Evolutionary conservation across 2,888 invertebrate genomes (phyloP), one percentile per base, ranked within the genome.

Genomic region (Osmoderma eremita): DNA sequence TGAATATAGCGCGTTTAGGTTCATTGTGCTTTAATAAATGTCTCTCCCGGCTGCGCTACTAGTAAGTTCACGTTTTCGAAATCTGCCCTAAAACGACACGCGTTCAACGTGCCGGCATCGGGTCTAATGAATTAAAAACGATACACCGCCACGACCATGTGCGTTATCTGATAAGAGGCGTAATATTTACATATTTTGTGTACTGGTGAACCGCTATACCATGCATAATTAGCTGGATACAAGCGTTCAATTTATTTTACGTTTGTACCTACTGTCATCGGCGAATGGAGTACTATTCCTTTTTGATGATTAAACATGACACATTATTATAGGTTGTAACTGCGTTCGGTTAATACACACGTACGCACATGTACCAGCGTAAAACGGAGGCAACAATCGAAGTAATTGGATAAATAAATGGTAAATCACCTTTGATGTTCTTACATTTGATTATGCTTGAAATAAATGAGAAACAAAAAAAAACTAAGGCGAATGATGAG

Each of bases 171-270:
- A 58, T 58, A 58, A 58, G 15, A 58, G 24, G 58, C 24, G 45
- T 58, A 58, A 45, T 58, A 58, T 58, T 58, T 58, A 58, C 58
- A 58, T 58, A 58, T 42, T 42, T 24, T 45, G 58, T 58, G 45
- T 58, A 58, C 24, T 22, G 42, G 20, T n/a, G n/a, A 15, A 45
- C 42, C 58, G 42, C 42, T 58, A 58, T 42, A 58, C 42, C 58
- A 15, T 30, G 58, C 58, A 58, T 58, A 58, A 58, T 58, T 58
- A 58, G 58, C 42, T 42, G 24, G 58, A 58, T 58, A 58, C 58
- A 58, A 58, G 17, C 45, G 58, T 58, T 51, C 12, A 51, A 51
- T 51, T 51, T 51, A 51, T 51, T 51, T 51, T 30, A n/a, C 30
- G 1, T 6, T 30, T 8, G 30, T 30, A 30, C 30, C 8, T 5